Evolutionary conservation across 2,888 invertebrate species (phyloP).

Genomic region (Eupithecia pulchellata): DNA sequence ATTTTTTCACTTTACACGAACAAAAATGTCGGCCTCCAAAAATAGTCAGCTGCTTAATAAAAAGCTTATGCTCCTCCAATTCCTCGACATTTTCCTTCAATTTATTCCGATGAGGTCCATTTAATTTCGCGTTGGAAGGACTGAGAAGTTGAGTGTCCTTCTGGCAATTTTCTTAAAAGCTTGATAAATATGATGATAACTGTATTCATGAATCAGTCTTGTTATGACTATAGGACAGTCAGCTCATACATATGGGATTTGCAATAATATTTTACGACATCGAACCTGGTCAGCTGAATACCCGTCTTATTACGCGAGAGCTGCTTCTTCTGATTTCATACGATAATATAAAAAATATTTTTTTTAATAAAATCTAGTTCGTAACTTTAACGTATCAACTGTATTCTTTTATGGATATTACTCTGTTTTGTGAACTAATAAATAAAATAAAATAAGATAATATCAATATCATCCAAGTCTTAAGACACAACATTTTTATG

Average conservation of each 20-base stretch:
- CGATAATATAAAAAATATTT: too few relatives aligned
- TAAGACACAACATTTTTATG: neutral
- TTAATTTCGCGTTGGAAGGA: slow-evolving; percentile 35
- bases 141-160: slow-evolving; percentile 31
- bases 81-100: slow-evolving; percentile 28
- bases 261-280: slow-evolving; percentile 2
- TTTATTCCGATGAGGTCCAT: slow-evolving; percentile 29
- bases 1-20: neutral
- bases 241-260: slow-evolving; percentile 10
- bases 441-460: too few relatives aligned
- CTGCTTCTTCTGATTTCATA: neutral
- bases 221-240: slow-evolving; percentile 5
- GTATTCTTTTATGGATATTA: too few relatives aligned
- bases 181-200: slow-evolving; percentile 30
- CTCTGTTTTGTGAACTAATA: too few relatives aligned
- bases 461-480: too few relatives aligned
- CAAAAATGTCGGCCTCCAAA: neutral
- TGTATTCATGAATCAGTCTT: slow-evolving; percentile 15
- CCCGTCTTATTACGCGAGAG: neutral
- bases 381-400: too few relatives aligned
- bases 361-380: too few relatives aligned
- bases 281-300: neutral
- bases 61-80: slow-evolving; percentile 21
- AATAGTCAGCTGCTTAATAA: neutral
- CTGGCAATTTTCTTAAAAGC: slow-evolving; percentile 32